These are phyloP conservation scores for Chunga burmeisteri DNA, from an alignment of 2,113 vertebrate species.

Conservation along the genomic window DNA sequence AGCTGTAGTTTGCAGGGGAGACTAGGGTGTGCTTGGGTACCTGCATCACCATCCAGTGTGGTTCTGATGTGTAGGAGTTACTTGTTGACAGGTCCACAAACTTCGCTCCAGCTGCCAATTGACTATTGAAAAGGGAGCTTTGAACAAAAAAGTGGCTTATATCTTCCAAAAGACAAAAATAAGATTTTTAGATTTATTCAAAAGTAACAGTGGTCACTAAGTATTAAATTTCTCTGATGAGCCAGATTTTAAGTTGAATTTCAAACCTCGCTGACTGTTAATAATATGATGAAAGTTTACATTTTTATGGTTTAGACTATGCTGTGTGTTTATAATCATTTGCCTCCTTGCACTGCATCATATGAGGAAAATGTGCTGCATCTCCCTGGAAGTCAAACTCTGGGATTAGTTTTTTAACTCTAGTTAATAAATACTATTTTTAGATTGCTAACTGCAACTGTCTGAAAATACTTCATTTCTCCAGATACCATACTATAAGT, in stretches of 20 bases:
- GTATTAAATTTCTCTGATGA: not conserved
- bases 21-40: not conserved
- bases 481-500: not conserved
- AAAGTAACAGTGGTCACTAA: not conserved
- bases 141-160: not conserved
- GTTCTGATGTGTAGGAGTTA: not conserved
- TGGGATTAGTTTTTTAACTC: not conserved
- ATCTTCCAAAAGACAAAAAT: not conserved
- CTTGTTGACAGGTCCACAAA: not conserved
- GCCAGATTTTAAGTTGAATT: not conserved
- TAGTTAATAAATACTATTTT: not conserved
- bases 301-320: not conserved
- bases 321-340: not conserved
- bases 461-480: not conserved
- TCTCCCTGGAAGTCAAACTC: not conserved
- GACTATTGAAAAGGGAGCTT: not conserved
- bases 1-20: not conserved
- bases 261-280: not conserved
- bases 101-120: not conserved
- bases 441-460: not conserved
- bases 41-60: fast-evolving
- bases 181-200: not conserved
- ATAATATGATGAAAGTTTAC: not conserved
- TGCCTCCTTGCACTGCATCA: not conserved
- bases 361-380: not conserved